A percentile compares a stretch with the other conserved stretches of the same genome.
Conservation (phyloP, 2,888 invertebrate species). For the Ectemnius continuus region DNA sequence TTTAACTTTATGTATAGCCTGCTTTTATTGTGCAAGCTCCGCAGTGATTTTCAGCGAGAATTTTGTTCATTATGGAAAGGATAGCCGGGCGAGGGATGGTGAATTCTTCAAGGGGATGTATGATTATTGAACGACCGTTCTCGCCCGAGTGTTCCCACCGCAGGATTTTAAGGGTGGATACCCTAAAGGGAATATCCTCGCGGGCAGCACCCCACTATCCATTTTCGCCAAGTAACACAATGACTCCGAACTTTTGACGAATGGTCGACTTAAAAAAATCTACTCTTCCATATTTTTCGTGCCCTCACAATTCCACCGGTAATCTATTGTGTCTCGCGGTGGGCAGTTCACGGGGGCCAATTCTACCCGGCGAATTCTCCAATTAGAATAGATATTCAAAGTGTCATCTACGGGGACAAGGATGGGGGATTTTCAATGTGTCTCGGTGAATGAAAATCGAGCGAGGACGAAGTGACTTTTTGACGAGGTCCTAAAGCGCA, state of each 20-base stretch:
- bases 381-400: not conserved
- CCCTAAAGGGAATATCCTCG: constrained; percentile 63
- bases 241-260: not conserved
- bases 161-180: constrained; percentile 61
- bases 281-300: constrained; percentile 23
- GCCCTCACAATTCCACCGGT: not conserved
- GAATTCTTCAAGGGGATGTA: constrained; percentile 72
- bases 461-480: constrained; percentile 38
- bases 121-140: constrained; percentile 64
- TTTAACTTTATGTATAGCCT: constrained; percentile 4
- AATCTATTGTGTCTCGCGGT: not conserved
- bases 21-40: constrained; percentile 11
- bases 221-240: not conserved
- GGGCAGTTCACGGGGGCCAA: not conserved
- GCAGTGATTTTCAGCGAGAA: constrained; percentile 32
- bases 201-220: not conserved
- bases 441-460: constrained; percentile 34
- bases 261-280: constrained; percentile 1
- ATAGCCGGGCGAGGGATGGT: constrained; percentile 29
- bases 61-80: constrained; percentile 47
- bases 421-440: not conserved
- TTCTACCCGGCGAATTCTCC: not conserved
- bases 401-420: not conserved
- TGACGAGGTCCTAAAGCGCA: constrained; percentile 28
- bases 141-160: constrained; percentile 47